Evolutionary conservation across 1,140 invertebrate species (phyloP), one percentile per base, ranked within the genome.

Genomic region (Achatina immaculata): DNA sequence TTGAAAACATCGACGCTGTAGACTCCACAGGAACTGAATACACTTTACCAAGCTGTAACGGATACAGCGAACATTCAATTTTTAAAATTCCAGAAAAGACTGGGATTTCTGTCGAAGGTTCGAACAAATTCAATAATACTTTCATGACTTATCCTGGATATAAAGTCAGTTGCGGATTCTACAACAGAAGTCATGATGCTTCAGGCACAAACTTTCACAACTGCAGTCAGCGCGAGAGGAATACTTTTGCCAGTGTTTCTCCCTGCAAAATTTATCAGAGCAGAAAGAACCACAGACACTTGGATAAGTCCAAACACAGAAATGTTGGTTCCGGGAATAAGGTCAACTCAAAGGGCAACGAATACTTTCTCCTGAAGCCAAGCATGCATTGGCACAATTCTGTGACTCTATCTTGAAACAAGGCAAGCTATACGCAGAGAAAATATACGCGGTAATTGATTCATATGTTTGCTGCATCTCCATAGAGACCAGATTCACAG

Each of bases 331-430:
- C 42, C n/a, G 2, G 1, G 1, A 24, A 14, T 28, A 24, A 21
- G 38, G 0, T 40, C 3, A 42, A 45, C 19, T 45, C 19, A 21
- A 76, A 76, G 21, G 74, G 62, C 14, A 76, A 76, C 3, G 74
- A 76, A 43, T 76, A 76, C 34, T 38, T 76, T 34, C 48, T 76
- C 28, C 58, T 76, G 74, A 34, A 40, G 16, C 74, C 74, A 1
- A 76, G 51, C 16, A 40, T 62, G 2, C 16, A 34, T 19, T 76
- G 42, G 55, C 62, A 34, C 40, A 34, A 65, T 16, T 48, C 58
- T 0, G 19, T 55, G 31, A 31, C 31, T 14, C 62, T 16, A 31
- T 66, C 62, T 9, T 66, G 28, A 24, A 51, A 24, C 48, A 51
- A 51, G 11, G 48, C 48, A 14, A 51, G 11, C 48, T 24, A 51